Conservation (phyloP, 2,113 vertebrate genomes). For the Acrocephalus kingi region DNA sequence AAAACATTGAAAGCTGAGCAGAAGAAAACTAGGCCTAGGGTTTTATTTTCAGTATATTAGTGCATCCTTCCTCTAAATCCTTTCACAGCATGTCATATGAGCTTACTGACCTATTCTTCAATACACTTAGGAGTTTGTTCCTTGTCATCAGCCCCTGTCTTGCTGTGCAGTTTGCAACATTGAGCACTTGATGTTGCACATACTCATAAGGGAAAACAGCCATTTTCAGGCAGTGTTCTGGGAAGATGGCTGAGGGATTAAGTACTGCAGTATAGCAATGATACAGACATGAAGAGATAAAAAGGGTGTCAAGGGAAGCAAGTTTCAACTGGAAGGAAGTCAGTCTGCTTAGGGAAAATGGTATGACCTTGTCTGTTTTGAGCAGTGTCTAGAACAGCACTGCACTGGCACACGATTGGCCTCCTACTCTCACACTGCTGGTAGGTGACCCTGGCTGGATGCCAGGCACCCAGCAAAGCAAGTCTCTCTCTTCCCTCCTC, state of each 20-base stretch:
- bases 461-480: not conserved
- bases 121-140: not conserved
- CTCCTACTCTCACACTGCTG: not conserved
- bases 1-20: not conserved
- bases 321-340: not conserved
- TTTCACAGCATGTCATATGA: not conserved
- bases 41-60: not conserved
- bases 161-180: not conserved
- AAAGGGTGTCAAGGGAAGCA: not conserved
- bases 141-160: not conserved
- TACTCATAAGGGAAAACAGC: not conserved
- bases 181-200: not conserved
- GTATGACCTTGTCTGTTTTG: not conserved
- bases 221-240: not conserved
- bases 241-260: not conserved
- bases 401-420: rapidly evolving
- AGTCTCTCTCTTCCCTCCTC: not conserved
- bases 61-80: not conserved
- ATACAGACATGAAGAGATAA: not conserved
- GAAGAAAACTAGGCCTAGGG: not conserved
- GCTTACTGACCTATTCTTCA: not conserved
- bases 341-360: not conserved
- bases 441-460: not conserved
- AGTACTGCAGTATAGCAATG: not conserved
- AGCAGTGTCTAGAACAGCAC: not conserved